Conservation (phyloP, 2,113 vertebrate species). For the Silurus asotus region DNA sequence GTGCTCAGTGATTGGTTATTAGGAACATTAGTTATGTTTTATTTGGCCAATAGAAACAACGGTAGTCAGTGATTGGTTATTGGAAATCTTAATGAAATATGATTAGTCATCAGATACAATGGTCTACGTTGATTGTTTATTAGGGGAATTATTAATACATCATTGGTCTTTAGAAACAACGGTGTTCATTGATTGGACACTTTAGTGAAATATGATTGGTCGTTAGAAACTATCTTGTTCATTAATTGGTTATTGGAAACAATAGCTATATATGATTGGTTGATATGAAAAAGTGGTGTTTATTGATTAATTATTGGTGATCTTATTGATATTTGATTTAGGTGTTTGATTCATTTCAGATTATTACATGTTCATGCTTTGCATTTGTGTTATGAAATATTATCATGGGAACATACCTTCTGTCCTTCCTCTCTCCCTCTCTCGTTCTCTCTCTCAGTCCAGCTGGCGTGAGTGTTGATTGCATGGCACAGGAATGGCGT, state of each 20-base stretch:
- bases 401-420: neutral
- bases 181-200: neutral
- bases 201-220: neutral
- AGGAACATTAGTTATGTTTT: neutral
- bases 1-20: neutral
- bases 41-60: neutral
- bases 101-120: neutral
- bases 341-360: neutral
- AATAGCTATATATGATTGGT: neutral
- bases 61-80: neutral
- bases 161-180: neutral
- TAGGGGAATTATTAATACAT: neutral
- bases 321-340: neutral
- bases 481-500: constrained; percentile 59
- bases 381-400: neutral
- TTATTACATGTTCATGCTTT: neutral
- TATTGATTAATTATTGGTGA: neutral
- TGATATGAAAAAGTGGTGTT: neutral
- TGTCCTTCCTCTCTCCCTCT: neutral
- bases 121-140: neutral
- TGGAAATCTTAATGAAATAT: neutral
- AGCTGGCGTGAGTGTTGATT: constrained; percentile 63
- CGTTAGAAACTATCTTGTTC: neutral
- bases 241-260: neutral
- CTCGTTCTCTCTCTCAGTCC: constrained; percentile 35